Base-by-base conservation (phyloP, 2,113 vertebrate genomes). In the Sminthopsis crassicaudata region DNA sequence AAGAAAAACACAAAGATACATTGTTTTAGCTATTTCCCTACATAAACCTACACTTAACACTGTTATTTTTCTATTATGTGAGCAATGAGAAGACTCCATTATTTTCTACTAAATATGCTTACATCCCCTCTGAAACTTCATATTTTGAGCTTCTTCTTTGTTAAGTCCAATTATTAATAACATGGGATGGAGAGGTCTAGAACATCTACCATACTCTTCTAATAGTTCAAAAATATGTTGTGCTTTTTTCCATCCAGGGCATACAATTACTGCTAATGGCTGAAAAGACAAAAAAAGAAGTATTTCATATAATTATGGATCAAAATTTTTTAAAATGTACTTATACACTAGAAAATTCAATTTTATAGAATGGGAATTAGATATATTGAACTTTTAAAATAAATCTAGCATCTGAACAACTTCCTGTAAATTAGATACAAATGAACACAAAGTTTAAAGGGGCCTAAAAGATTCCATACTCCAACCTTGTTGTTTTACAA, bases 191-290 rank as follows among this genome's bases (percentile, higher is more conserved):
- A 99, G 98, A 4, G 5, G 95, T 1, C 97, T 97, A 89, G 93
- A 97, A 46, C 97, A 97, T 4, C 90, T 97, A 36, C 30, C 26
- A 0, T 96, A 98, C 0, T 97, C 98, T 91, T 98, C 98, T 97
- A 99, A 97, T 1, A 99, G 94, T 42, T 99, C 98, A 91, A 98
- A 99, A 90, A 99, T 98, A n/a, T 90, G 93, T 23, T 99, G 99
- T 52, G 99, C 99, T 96, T 99, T 99, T 98, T 99, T 98, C 99
- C 99, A 99, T 48, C 99, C 98, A 0, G 99, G 99, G 98, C 99
- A 99, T 51, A 99, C 96, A 92, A 99, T 98, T 94, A 99, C 98
- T 0, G 98, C 99, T 48, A 99, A 55, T 2, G 99, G 99, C 99
- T 99, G 98, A 2, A 97, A 0, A 97, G 2, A 96, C 1, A 97